Conservation (phyloP, 2,888 invertebrate genomes). For the Synergus japonicus region DNA sequence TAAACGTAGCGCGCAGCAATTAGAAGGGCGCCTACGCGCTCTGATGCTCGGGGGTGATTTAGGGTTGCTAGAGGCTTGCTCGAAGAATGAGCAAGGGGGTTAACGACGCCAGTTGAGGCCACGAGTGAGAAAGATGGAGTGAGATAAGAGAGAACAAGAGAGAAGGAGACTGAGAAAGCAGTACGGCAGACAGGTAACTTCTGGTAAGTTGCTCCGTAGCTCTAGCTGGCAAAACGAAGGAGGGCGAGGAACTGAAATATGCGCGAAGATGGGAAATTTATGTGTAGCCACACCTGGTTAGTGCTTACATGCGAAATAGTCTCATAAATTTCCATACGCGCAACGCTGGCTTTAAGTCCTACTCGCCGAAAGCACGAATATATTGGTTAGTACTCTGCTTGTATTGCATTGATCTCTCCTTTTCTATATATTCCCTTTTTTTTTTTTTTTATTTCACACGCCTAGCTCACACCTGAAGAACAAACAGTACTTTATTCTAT, state of each 20-base stretch:
- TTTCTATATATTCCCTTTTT: background rate
- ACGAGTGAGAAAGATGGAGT: conserved; percentile 40
- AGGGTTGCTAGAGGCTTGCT: conserved; percentile 68
- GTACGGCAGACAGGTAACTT: conserved; percentile 70
- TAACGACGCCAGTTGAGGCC: conserved; percentile 51
- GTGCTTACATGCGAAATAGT: conserved; percentile 75
- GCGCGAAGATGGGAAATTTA: conserved; percentile 75
- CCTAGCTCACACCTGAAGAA: conserved; percentile 10
- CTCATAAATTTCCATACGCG: conserved; percentile 75
- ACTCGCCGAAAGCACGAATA: conserved; percentile 68
- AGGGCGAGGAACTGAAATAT: conserved; percentile 72
- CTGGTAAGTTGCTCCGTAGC: conserved; percentile 68
- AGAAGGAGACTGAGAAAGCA: conserved; percentile 51
- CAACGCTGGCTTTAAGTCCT: conserved; percentile 67
- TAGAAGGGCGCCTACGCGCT: conserved; percentile 69
- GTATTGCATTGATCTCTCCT: conserved; percentile 40
- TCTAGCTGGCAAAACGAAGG: conserved; percentile 63
- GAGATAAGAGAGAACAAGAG: conserved; percentile 43
- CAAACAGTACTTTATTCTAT: conserved; percentile 45
- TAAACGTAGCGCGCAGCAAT: conserved; percentile 75
- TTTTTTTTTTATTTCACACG: conserved; percentile 18
- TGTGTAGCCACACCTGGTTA: conserved; percentile 77
- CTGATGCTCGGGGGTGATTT: conserved; percentile 70
- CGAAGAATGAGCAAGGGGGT: conserved; percentile 69
- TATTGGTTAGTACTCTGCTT: conserved; percentile 62